Percentiles rank a stretch among this genome's conserved stretches.
phyloP scores from a whole-genome alignment of 2,888 invertebrate genomes.

The Smittia sp. region DNA sequence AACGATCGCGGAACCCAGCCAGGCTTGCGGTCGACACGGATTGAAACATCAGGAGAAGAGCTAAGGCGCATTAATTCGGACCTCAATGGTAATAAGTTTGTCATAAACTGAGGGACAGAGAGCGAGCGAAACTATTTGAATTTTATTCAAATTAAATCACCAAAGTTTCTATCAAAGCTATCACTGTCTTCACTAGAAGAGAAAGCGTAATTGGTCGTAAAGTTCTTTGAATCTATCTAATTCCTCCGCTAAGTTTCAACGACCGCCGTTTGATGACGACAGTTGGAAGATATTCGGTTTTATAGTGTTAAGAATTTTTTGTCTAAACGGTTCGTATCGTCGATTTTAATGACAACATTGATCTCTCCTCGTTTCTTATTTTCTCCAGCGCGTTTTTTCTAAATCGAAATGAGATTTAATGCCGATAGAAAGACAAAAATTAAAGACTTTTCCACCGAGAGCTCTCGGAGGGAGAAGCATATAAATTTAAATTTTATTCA shows the following conservation, averaged over 20 bases:
- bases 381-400: not conserved
- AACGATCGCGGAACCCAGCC: not conserved
- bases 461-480: constrained; percentile 3
- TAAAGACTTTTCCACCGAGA: not conserved
- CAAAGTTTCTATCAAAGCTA: not conserved
- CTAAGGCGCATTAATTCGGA: not conserved
- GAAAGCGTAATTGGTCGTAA: too few species aligned
- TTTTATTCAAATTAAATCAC: constrained; percentile 37
- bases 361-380: constrained; percentile 26
- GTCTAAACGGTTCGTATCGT: constrained; percentile 28
- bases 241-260: too few species aligned
- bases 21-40: not conserved
- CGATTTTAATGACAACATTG: constrained; percentile 40
- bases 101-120: constrained; percentile 21
- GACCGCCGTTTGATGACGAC: too few species aligned
- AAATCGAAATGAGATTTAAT: not conserved
- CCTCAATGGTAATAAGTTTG: constrained; percentile 33
- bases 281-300: not conserved
- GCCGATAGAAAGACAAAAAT: not conserved
- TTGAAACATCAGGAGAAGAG: constrained; percentile 5
- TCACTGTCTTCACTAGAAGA: not conserved
- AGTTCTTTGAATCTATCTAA: too few species aligned
- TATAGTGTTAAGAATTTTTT: constrained; percentile 34
- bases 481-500: constrained; percentile 37
- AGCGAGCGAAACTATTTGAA: constrained; percentile 30